Percentiles rank a stretch among this genome's conserved stretches.
Evolutionary conservation across 2,113 vertebrate species (phyloP).

Genomic region (Thomomys bottae): DNA sequence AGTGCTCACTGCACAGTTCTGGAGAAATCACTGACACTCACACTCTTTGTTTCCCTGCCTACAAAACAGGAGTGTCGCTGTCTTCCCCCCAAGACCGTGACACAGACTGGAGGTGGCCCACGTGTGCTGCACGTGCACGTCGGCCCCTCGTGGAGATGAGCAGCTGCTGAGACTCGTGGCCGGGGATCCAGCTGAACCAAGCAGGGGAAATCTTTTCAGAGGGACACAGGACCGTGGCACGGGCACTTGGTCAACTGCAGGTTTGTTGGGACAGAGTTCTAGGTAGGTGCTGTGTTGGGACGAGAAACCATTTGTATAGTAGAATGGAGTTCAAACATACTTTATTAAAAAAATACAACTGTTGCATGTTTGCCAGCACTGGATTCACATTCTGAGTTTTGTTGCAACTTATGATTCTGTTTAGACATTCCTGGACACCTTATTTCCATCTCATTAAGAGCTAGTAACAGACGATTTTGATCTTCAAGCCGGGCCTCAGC

Average conservation of each 20-base stretch:
- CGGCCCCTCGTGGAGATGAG: rapidly evolving
- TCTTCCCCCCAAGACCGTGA: rapidly evolving
- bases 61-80: not conserved
- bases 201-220: not conserved
- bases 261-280: rapidly evolving
- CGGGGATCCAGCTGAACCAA: rapidly evolving
- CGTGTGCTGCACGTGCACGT: too few relatives aligned
- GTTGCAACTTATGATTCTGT: not conserved
- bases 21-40: not conserved
- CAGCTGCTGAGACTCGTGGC: not conserved
- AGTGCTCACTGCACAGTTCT: not conserved
- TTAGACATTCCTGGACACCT: rapidly evolving
- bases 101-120: rapidly evolving
- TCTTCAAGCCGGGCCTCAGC: too few relatives aligned
- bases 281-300: not conserved
- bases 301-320: rapidly evolving
- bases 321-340: not conserved
- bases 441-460: too few relatives aligned
- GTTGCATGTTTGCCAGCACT: not conserved
- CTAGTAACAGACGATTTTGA: not conserved
- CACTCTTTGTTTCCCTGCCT: not conserved
- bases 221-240: too few relatives aligned
- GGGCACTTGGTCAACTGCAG: rapidly evolving
- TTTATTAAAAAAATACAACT: not conserved
- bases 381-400: not conserved